Percentiles rank a stretch among this genome's conserved stretches.
Conservation (phyloP, 2,888 invertebrate species). For the Drosophila hamatofila region DNA sequence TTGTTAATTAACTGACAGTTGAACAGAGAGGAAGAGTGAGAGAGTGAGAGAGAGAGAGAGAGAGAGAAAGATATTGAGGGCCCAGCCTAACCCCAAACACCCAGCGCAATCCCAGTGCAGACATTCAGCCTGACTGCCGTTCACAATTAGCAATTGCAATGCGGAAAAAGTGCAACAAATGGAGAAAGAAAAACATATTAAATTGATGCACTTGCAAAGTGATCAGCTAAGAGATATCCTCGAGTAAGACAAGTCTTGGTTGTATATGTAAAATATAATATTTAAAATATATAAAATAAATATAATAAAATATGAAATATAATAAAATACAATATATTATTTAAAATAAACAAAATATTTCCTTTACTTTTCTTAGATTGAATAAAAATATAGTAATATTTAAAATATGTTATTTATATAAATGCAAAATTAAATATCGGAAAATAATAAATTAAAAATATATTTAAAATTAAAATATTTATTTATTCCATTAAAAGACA, state of each 20-base stretch:
- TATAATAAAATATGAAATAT: too few relatives aligned
- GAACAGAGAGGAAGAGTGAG: slow-evolving; percentile 29
- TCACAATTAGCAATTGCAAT: slow-evolving; percentile 55
- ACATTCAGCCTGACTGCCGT: slow-evolving; percentile 12
- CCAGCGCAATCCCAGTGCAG: slow-evolving; percentile 1
- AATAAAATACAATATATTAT: too few relatives aligned
- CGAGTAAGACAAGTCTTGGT: neutral
- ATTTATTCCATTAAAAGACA: too few relatives aligned
- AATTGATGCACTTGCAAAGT: neutral
- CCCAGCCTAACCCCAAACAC: slow-evolving; percentile 15
- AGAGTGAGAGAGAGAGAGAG: neutral
- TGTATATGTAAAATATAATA: neutral
- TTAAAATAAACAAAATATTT: too few relatives aligned
- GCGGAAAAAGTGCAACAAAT: slow-evolving; percentile 42
- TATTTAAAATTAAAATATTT: too few relatives aligned
- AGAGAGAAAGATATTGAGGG: neutral
- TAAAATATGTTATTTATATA: too few relatives aligned
- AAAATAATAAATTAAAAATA: too few relatives aligned
- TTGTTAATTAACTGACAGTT: slow-evolving; percentile 71
- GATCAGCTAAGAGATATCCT: neutral
- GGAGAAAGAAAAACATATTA: slow-evolving; percentile 16
- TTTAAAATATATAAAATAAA: neutral
- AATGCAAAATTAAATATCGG: too few relatives aligned
- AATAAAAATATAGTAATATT: too few relatives aligned
- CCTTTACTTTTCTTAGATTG: too few relatives aligned